A percentile compares a stretch with the other conserved stretches of the same genome.
Evolutionary conservation across 2,797 vertebrate species (phyloP).

Genomic region (Onychomys arenicola): DNA sequence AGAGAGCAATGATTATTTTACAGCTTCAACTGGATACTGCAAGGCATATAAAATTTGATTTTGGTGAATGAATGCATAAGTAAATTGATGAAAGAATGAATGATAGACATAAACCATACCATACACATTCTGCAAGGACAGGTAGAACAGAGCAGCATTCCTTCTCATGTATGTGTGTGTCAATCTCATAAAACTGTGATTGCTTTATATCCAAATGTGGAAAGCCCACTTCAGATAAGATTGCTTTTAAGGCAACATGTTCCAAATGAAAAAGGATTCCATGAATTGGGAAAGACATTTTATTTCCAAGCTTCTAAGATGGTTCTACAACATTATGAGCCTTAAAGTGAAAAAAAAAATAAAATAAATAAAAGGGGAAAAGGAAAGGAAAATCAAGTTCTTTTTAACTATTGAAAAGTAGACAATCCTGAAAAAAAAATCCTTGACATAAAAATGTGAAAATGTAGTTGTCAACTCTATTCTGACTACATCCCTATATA

Average conservation of each 20-base stretch:
- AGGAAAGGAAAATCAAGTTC: slow-evolving; percentile 81
- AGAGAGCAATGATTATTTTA: neutral
- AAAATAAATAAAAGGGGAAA: neutral
- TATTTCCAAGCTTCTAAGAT: slow-evolving; percentile 88
- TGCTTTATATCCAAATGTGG: slow-evolving; percentile 20
- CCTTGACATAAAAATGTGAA: slow-evolving; percentile 85
- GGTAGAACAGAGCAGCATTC: neutral
- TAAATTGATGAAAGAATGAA: neutral
- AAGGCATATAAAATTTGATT: neutral
- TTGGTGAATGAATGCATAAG: neutral
- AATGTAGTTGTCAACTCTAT: slow-evolving; percentile 83
- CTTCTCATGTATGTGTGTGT: neutral
- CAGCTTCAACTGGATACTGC: neutral
- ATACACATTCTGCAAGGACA: neutral
- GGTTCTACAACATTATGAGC: slow-evolving; percentile 86
- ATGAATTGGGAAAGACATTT: slow-evolving; percentile 87
- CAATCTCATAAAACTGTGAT: slow-evolving; percentile 4
- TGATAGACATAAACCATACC: neutral
- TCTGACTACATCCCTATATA: slow-evolving; percentile 80
- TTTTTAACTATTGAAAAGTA: slow-evolving; percentile 87
- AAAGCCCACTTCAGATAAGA: slow-evolving; percentile 53
- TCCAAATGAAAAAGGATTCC: slow-evolving; percentile 87
- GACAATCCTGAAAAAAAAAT: slow-evolving; percentile 78
- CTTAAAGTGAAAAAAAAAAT: slow-evolving; percentile 79
- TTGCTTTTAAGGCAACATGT: slow-evolving; percentile 57